phyloP scores from a whole-genome alignment of 2,888 invertebrate genomes.

The Flexamia atlantica region DNA sequence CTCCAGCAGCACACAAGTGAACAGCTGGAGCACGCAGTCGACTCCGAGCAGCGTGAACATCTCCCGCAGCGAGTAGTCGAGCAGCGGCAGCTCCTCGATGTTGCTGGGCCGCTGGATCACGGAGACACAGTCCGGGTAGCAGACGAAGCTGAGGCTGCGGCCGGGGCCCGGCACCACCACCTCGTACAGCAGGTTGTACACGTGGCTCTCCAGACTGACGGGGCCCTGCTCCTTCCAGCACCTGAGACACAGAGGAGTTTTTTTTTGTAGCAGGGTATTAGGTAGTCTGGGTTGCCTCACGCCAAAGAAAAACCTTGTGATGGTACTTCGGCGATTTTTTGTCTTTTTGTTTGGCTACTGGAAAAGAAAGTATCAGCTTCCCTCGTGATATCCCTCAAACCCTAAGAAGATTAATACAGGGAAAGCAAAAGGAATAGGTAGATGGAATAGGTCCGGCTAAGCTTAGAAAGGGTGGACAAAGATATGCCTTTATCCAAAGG shows the following conservation, averaged over 20 bases:
- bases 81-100: slow-evolving; percentile 92
- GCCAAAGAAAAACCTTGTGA: too few relatives aligned
- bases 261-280: too few relatives aligned
- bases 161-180: slow-evolving; percentile 94
- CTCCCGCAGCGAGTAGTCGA: slow-evolving; percentile 94
- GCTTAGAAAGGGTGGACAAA: too few relatives aligned
- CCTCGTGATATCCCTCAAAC: too few relatives aligned
- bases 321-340: too few relatives aligned
- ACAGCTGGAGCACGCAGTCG: slow-evolving; percentile 94
- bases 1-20: slow-evolving; percentile 96
- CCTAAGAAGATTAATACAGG: too few relatives aligned
- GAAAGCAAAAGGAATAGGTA: too few relatives aligned
- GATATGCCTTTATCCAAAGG: too few relatives aligned
- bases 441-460: too few relatives aligned
- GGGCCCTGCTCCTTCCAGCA: slow-evolving; percentile 76
- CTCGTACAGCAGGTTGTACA: slow-evolving; percentile 97
- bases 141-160: slow-evolving; percentile 81
- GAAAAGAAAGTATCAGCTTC: too few relatives aligned
- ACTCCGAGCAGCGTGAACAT: slow-evolving; percentile 94
- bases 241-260: slow-evolving; percentile 63
- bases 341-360: too few relatives aligned
- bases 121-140: slow-evolving; percentile 72
- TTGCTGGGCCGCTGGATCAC: slow-evolving; percentile 87
- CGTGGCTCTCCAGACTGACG: slow-evolving; percentile 93
- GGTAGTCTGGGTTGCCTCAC: too few relatives aligned